phyloP scores from a whole-genome alignment of 92 coral and sea anemone genomes.

The Paragorgia papillata region DNA sequence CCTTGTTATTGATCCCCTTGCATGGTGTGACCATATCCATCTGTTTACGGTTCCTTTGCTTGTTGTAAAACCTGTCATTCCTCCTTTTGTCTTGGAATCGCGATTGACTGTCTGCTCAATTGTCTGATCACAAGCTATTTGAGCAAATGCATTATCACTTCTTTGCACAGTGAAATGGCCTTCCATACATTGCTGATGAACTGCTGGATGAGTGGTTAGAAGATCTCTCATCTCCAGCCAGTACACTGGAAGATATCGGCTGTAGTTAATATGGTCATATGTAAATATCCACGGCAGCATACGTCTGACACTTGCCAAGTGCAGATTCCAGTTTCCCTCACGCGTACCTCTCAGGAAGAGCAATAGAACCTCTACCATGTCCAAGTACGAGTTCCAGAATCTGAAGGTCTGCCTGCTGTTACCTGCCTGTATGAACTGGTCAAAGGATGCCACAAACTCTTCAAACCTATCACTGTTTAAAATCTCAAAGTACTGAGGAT shows the following conservation, averaged over 20 bases:
- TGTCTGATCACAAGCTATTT: not conserved
- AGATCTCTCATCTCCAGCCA: not conserved
- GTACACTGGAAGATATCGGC: constrained; percentile 5
- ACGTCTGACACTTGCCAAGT: not conserved
- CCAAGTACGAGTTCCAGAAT: not conserved
- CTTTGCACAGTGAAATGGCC: not conserved
- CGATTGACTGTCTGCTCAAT: not conserved
- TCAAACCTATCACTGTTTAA: no score
- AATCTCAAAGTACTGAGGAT: no score
- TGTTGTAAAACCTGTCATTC: constrained; percentile 3
- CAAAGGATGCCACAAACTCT: no score
- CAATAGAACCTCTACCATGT: constrained; percentile 4
- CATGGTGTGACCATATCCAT: no score
- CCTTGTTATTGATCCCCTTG: no score
- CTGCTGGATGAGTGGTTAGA: not conserved
- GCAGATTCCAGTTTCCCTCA: constrained; percentile 8
- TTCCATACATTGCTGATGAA: not conserved
- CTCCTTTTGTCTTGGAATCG: not conserved
- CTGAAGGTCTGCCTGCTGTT: not conserved
- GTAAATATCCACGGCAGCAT: constrained; percentile 14
- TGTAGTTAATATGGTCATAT: constrained; percentile 6
- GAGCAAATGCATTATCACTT: not conserved
- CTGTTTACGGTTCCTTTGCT: no score
- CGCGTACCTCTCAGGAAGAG: not conserved
- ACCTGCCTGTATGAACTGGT: no score